Conservation (phyloP, 2,797 vertebrate genomes). For the Acestrorhynchus altus region DNA sequence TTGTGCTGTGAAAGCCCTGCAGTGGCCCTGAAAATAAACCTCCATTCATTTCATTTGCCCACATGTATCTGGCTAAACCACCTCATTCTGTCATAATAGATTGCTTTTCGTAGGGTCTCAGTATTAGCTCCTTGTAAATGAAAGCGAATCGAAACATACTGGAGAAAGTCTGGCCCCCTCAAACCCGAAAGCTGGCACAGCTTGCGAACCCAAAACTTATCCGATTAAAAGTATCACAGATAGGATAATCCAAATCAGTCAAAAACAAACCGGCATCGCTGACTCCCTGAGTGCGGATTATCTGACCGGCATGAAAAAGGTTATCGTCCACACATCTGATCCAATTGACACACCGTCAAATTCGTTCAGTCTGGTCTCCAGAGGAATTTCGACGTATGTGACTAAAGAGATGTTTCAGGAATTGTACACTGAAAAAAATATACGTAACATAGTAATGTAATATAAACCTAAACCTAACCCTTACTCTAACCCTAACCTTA, state of each 20-base stretch:
- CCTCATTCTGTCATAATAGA: slow-evolving; percentile 25
- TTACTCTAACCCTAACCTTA: too few species aligned
- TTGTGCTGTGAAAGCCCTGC: background rate
- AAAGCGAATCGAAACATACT: slow-evolving; percentile 7
- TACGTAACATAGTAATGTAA: too few species aligned
- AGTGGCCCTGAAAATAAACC: slow-evolving; percentile 28
- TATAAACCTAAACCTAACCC: too few species aligned
- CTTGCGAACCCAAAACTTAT: background rate
- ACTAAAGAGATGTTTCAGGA: too few species aligned
- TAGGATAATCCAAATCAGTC: slow-evolving; percentile 5
- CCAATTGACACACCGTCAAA: background rate
- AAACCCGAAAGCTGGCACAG: background rate
- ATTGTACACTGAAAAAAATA: too few species aligned
- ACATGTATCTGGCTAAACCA: background rate
- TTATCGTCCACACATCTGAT: background rate
- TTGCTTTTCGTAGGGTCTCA: slow-evolving; percentile 10
- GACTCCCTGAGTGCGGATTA: background rate
- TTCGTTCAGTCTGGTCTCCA: too few species aligned
- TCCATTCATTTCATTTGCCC: slow-evolving; percentile 31
- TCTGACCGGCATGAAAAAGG: background rate
- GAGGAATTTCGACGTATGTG: too few species aligned
- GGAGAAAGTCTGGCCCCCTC: background rate
- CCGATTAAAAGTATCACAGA: slow-evolving; percentile 9
- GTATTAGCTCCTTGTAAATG: background rate
- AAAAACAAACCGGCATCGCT: background rate